Conservation (phyloP, 1,140 invertebrate species). For the Saccostrea cuccullata region DNA sequence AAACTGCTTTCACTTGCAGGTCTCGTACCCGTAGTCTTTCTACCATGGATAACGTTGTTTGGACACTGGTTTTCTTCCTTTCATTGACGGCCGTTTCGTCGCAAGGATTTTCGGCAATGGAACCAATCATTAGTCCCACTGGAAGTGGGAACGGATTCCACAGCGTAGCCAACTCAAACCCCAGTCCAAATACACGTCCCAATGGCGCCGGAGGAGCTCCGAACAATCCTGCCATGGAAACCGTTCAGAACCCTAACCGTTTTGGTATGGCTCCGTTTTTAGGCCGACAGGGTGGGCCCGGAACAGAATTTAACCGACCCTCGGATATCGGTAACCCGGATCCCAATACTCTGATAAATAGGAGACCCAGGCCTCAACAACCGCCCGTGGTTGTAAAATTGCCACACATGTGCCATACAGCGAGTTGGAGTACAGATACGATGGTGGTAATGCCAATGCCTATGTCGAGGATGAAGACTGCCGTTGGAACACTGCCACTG, state of each 20-base stretch:
- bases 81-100: not conserved
- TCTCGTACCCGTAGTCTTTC: slow-evolving; percentile 25
- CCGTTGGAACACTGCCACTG: not conserved
- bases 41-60: not conserved
- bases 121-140: not conserved
- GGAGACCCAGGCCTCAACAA: not conserved
- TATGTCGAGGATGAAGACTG: slow-evolving; percentile 14
- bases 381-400: not conserved
- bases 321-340: not conserved
- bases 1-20: not conserved
- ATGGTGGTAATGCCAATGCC: slow-evolving; percentile 36
- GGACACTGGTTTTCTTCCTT: not conserved
- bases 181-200: not conserved
- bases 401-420: not conserved
- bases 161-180: slow-evolving; percentile 19
- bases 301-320: not conserved
- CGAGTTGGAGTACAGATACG: not conserved
- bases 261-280: slow-evolving; percentile 33
- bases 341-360: slow-evolving; percentile 7
- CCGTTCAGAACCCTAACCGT: slow-evolving; percentile 26
- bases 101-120: not conserved
- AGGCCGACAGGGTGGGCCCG: slow-evolving; percentile 8
- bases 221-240: slow-evolving; percentile 40
- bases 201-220: slow-evolving; percentile 32
- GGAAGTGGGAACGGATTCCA: slow-evolving; percentile 14